phyloP scores from a whole-genome alignment of 2,888 invertebrate genomes.

The Camponotus fellah region DNA sequence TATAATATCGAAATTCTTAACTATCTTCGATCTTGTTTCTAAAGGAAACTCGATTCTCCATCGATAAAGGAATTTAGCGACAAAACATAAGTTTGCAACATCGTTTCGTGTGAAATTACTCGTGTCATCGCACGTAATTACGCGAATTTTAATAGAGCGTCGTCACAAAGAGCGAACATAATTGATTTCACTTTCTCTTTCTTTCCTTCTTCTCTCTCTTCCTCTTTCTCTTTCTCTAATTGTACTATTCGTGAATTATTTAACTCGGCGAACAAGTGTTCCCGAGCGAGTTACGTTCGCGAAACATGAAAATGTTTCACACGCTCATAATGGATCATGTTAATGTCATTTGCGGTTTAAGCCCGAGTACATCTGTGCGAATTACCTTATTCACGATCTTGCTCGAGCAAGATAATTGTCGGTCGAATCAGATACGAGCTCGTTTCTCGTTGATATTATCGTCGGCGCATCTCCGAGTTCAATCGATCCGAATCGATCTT shows the following conservation, averaged over 20 bases:
- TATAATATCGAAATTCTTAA: neutral
- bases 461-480: conserved; percentile 4
- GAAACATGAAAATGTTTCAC: conserved; percentile 10
- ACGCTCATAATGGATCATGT: conserved; percentile 49
- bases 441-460: conserved; percentile 11
- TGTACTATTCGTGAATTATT: neutral
- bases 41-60: conserved; percentile 2
- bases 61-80: neutral
- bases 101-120: neutral
- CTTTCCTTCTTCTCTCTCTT: neutral
- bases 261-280: neutral
- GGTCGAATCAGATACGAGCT: neutral
- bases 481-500: conserved; percentile 64
- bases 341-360: conserved; percentile 55
- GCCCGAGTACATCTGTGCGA: neutral
- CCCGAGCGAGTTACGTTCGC: conserved; percentile 24
- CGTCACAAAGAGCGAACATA: neutral
- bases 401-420: conserved; percentile 38
- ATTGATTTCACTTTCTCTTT: conserved; percentile 25
- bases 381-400: neutral
- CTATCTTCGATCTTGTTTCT: neutral
- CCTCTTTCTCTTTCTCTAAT: neutral
- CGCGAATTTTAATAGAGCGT: neutral
- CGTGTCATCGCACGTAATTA: neutral
- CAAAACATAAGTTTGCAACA: neutral